phyloP scores from a whole-genome alignment of 2,888 invertebrate species.

The Agrotis ipsilon region DNA sequence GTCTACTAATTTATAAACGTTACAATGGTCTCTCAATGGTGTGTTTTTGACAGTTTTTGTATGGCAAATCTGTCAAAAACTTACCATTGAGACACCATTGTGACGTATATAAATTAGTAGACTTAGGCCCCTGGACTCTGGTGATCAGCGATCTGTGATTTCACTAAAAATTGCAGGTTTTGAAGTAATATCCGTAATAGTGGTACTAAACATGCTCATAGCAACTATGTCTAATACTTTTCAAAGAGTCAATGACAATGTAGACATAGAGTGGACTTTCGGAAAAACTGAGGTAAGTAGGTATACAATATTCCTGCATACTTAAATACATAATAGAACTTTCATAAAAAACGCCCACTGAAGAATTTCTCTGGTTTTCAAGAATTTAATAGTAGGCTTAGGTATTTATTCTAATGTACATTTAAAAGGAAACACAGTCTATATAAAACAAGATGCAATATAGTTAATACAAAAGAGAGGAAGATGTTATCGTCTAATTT shows the following conservation, averaged over 20 bases:
- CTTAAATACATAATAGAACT: constrained; percentile 3
- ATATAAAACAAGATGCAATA: constrained; percentile 7
- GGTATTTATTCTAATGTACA: constrained; percentile 18
- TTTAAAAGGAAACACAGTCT: constrained; percentile 25
- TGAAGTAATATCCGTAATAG: constrained; percentile 93
- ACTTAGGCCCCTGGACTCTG: no score
- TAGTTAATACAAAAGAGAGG: constrained; percentile 5
- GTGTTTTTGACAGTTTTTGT: no score
- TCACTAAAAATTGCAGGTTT: constrained; percentile 91
- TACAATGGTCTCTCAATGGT: no score
- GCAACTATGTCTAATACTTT: constrained; percentile 96
- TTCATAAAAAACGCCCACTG: constrained; percentile 3
- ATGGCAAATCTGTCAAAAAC: no score
- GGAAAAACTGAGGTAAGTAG: constrained; percentile 92
- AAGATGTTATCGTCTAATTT: constrained; percentile 24
- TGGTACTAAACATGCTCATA: constrained; percentile 94
- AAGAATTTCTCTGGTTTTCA: constrained; percentile 15
- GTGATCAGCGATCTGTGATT: no score
- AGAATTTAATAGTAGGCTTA: constrained; percentile 1
- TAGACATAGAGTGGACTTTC: constrained; percentile 95
- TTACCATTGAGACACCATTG: no score
- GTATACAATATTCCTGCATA: constrained; percentile 31
- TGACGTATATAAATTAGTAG: no score
- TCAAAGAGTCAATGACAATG: constrained; percentile 93
- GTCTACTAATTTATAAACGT: no score